Evolutionary conservation across 2,888 invertebrate species (phyloP), one percentile per base, ranked within the genome.

Genomic region (Drosophila atroscutellata): DNA sequence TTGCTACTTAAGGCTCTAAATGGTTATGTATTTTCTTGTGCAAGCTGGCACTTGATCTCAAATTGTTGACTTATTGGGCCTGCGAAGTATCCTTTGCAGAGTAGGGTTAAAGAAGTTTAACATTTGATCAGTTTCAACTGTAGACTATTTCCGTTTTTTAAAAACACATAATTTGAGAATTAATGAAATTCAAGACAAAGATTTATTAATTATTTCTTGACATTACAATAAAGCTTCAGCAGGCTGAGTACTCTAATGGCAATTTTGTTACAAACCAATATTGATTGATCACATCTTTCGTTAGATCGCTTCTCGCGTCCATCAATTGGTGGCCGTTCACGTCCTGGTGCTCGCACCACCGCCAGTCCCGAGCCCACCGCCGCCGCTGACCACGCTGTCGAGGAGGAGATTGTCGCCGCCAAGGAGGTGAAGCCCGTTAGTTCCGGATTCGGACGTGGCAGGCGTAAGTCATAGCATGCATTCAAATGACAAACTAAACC

Each of bases 281-380:
- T 24, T 45, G 24, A 45, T 45, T 30, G 11, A 18, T n/a, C 11
- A 30, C 15, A 11, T 50, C 13, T n/a, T 18, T 28, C 2, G 2
- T 3, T 36, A 93, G 92, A 92, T 81, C 93, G 93, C 9, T 93
- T 92, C 77, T 91, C 91, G 11, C 92, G 93, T 11, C 93, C 93
- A 13, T 90, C 93, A 5, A 92, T 92, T 60, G 92, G 92, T n/a
- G 92, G 91, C 8, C 90, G 92, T 7, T 81, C 85, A 18, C 85
- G 92, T 30, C 83, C 90, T 0, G 84, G 90, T 24, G 81, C 90
- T n/a, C 87, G 82, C 65, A 91, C 92, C 55, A 86, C 93, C 13
- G 77, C 90, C 13, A 77, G 89, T 34, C 83, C 91, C 0, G 85
- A 90, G 1, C 62, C 78, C 13, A 56, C 81, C 13, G 60, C 81